Conservation (phyloP, 2,888 invertebrate genomes). For the Eristalis arbustorum region DNA sequence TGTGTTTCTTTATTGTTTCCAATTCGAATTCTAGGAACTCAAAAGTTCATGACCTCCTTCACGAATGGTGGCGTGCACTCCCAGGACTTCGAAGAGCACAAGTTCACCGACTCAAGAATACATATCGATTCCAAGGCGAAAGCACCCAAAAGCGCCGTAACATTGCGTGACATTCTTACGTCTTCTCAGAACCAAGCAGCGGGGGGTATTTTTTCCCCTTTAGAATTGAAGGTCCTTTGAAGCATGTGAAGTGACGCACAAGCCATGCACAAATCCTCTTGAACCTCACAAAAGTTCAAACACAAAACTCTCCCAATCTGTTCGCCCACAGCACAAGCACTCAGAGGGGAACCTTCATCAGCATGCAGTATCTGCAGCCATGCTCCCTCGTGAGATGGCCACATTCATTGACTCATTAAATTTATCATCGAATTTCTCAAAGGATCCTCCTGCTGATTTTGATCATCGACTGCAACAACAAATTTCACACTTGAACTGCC, state of each 20-base stretch:
- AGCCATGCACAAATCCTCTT: neutral
- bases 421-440: neutral
- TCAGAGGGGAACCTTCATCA: neutral
- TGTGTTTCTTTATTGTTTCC: no score
- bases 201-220: neutral
- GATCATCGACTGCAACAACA: neutral
- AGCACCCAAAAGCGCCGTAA: neutral
- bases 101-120: neutral
- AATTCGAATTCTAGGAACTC: neutral
- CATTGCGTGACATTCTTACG: neutral
- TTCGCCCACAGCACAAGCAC: neutral
- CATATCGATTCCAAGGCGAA: neutral
- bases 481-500: conserved; percentile 37
- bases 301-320: neutral
- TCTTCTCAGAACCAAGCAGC: neutral
- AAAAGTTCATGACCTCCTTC: neutral
- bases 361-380: neutral
- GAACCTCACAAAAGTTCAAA: neutral
- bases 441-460: neutral
- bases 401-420: neutral
- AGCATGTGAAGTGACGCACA: no score
- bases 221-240: neutral
- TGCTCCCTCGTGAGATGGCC: neutral
- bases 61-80: neutral
- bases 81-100: neutral